phyloP scores from a whole-genome alignment of 2,113 vertebrate genomes.

The Trogon melanurus region DNA sequence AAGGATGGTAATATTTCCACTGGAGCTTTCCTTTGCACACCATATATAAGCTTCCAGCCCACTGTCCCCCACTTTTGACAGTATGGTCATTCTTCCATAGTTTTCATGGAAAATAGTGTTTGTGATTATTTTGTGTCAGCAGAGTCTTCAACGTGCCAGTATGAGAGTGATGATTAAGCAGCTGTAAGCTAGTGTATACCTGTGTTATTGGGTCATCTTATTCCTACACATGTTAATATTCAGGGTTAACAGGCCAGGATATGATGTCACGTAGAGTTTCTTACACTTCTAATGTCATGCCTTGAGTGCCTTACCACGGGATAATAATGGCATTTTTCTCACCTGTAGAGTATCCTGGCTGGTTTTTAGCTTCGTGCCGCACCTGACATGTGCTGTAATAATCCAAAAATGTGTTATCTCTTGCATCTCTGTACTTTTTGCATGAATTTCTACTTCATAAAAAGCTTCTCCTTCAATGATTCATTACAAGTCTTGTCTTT shows the following conservation, averaged over 20 bases:
- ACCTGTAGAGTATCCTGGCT: background rate
- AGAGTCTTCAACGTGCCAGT: background rate
- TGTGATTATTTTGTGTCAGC: background rate
- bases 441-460: background rate
- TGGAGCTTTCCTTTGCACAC: background rate
- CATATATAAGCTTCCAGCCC: background rate
- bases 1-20: background rate
- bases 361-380: background rate
- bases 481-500: background rate
- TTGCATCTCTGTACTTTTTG: background rate
- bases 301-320: background rate
- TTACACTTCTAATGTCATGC: background rate
- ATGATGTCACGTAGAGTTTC: background rate
- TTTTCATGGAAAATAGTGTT: background rate
- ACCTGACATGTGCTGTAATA: background rate
- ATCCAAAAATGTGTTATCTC: background rate
- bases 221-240: background rate
- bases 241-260: background rate
- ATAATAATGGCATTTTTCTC: background rate
- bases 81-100: background rate
- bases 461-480: background rate
- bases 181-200: background rate
- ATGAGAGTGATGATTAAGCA: background rate
- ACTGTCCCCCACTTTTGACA: background rate
- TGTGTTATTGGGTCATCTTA: background rate